Evolutionary conservation across 2,888 invertebrate genomes (phyloP), one percentile per base, ranked within the genome.

Genomic region (Caenorhabditis sp.): DNA sequence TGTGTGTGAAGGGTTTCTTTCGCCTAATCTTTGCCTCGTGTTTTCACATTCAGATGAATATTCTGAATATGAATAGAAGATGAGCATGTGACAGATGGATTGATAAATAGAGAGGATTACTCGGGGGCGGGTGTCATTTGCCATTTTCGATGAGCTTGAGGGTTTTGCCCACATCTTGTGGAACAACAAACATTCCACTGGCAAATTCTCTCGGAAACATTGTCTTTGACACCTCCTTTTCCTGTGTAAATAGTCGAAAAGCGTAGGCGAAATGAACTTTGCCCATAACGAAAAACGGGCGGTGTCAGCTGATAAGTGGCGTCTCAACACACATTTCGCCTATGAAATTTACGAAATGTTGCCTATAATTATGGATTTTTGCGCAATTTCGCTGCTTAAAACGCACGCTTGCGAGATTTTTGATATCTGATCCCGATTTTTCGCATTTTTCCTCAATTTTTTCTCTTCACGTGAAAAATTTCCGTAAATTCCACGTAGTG

Each of bases 201-300:
- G 6, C 40, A 40, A 13, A 3, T 40, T 40, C 40, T 40, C n/a
- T 47, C 6, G 35, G 28, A 62, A 18, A 47, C n/a, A 44, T 26
- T 62, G 62, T 18, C 22, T 22, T 18, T 15, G 15, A n/a, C 28
- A 22, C 32, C 28, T 32, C 58, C 32, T 18, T 56, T 3, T 1
- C 28, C 11, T 18, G 18, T 8, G 28, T 40, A 70, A 28, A 24
- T 13, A 69, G 6, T 9, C 13, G 15, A 28, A 47, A 37, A 65
- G 72, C 50, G 74, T 72, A 58, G 65, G 65, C 65, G 65, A 58
- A 40, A 32, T 65, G 60, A 65, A 74, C 74, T 65, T 60, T 74
- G 65, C 50, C 65, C 50, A 44, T 64, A 50, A 20, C 56, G 20
- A 15, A 35, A 51, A 8, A 40, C 37, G 71, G 62, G 72, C 64